Conservation (phyloP, 2,113 vertebrate species). For the Psophia crepitans region DNA sequence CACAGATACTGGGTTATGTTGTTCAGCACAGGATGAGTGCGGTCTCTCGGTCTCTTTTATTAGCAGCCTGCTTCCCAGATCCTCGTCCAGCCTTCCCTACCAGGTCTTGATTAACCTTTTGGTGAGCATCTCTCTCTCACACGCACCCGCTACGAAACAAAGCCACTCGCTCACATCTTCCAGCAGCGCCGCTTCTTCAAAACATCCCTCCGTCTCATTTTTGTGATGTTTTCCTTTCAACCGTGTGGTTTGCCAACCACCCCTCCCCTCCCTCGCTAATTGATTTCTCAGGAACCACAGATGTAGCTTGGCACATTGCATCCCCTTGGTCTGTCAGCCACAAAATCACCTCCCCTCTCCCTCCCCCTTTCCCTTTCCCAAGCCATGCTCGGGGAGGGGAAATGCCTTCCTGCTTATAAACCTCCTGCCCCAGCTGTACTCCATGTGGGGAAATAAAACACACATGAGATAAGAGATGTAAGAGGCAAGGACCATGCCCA, state of each 20-base stretch:
- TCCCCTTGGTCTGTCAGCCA: not conserved
- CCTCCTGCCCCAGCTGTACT: not conserved
- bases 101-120: not conserved
- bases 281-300: constrained; percentile 13
- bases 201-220: not conserved
- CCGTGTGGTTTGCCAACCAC: not conserved
- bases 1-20: not conserved
- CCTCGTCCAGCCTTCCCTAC: not conserved
- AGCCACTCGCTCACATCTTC: not conserved
- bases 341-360: not conserved
- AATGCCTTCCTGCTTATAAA: constrained; percentile 9
- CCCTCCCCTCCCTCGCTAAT: not conserved
- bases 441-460: constrained; percentile 3
- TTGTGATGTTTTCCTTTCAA: not conserved
- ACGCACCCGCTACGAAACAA: not conserved
- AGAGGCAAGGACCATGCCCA: not conserved
- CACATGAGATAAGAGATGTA: not conserved
- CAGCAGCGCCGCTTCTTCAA: not conserved
- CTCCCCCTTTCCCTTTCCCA: not conserved
- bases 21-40: not conserved
- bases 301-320: not conserved
- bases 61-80: not conserved
- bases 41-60: not conserved
- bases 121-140: not conserved
- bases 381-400: not conserved